These are phyloP conservation scores for Liolophura sinensis DNA, from an alignment of 1,140 invertebrate species.

Conservation along the genomic window DNA sequence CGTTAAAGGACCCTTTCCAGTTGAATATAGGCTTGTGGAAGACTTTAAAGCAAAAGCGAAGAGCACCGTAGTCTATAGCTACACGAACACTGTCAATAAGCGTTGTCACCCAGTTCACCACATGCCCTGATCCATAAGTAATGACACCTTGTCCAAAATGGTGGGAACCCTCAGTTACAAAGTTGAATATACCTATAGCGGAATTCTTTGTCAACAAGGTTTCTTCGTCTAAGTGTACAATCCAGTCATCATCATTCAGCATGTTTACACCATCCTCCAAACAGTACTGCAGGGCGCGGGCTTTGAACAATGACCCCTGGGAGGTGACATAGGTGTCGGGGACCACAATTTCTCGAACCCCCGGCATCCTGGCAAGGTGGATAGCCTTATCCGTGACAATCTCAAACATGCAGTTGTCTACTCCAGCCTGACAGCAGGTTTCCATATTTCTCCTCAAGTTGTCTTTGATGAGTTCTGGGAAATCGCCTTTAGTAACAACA, in stretches of 20 bases:
- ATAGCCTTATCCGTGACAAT: constrained; percentile 93
- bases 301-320: constrained; percentile 92
- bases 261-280: constrained; percentile 87
- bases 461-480: constrained; percentile 83
- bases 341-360: constrained; percentile 82
- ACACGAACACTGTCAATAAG: constrained; percentile 95
- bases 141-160: constrained; percentile 97
- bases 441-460: constrained; percentile 90
- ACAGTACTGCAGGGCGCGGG: constrained; percentile 93
- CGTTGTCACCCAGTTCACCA: constrained; percentile 97
- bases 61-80: constrained; percentile 87
- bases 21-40: constrained; percentile 96
- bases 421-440: constrained; percentile 83
- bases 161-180: constrained; percentile 92
- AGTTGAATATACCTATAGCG: constrained; percentile 87
- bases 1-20: constrained; percentile 76
- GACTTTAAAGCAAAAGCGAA: constrained; percentile 88
- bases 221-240: constrained; percentile 97
- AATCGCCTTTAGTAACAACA: constrained; percentile 94
- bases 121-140: constrained; percentile 94
- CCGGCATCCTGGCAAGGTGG: constrained; percentile 71
- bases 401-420: constrained; percentile 97
- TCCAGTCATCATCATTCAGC: constrained; percentile 89
- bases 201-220: constrained; percentile 93
- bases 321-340: constrained; percentile 83